These are phyloP conservation scores for Agrotis exclamationis DNA, from an alignment of 2,888 invertebrate genomes.

Conservation along the genomic window DNA sequence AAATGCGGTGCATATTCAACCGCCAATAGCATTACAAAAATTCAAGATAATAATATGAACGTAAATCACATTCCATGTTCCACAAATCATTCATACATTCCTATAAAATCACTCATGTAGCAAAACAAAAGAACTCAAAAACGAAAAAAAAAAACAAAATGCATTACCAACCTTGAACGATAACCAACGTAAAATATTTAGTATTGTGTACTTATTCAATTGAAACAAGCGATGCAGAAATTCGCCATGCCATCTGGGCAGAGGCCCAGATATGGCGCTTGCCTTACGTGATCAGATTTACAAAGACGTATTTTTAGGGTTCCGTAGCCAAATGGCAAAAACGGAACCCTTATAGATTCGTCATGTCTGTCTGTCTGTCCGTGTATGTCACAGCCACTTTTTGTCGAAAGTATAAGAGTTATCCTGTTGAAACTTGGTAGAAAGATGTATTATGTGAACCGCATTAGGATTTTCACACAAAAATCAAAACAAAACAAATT, in stretches of 20 bases:
- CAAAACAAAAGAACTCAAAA: slow-evolving; percentile 19
- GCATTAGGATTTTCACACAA: too few species aligned
- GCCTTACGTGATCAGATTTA: slow-evolving; percentile 51
- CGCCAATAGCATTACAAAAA: neutral
- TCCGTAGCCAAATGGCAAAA: too few species aligned
- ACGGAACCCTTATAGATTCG: too few species aligned
- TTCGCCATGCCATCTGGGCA: slow-evolving; percentile 54
- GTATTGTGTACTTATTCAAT: slow-evolving; percentile 51
- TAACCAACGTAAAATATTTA: slow-evolving; percentile 39
- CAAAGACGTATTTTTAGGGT: slow-evolving; percentile 25
- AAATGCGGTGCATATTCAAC: neutral
- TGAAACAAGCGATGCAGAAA: slow-evolving; percentile 49
- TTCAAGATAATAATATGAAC: neutral
- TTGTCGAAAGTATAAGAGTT: too few species aligned
- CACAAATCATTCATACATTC: neutral
- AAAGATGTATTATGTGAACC: too few species aligned
- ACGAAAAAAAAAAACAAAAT: slow-evolving; percentile 29
- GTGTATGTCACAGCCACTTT: too few species aligned
- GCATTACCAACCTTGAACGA: slow-evolving; percentile 43
- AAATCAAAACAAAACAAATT: too few species aligned
- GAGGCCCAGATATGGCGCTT: slow-evolving; percentile 46
- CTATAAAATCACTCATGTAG: slow-evolving; percentile 1
- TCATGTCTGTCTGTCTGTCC: too few species aligned
- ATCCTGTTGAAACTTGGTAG: too few species aligned
- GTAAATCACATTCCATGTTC: slow-evolving; percentile 8